Percentiles rank a stretch among this genome's conserved stretches.
Conservation (phyloP, 1,140 invertebrate species). For the Lepidurus arcticus region DNA sequence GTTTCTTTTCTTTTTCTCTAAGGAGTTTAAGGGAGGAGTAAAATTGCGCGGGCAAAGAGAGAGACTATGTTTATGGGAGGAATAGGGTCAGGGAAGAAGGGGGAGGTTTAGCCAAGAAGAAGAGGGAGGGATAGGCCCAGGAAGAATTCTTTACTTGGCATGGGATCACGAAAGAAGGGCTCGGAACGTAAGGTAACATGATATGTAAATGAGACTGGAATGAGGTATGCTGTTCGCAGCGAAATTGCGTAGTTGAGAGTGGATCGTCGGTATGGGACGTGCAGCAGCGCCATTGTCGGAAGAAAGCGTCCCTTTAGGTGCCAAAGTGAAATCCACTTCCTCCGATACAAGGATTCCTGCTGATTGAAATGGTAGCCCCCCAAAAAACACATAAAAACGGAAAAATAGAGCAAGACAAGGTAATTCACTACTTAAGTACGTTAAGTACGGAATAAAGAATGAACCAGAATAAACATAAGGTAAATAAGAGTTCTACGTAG, state of each 20-base stretch:
- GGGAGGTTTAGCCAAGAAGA: neutral
- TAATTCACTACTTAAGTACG: too few species aligned
- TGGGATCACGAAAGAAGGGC: conserved; percentile 13
- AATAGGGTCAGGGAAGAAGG: neutral
- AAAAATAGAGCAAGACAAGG: too few species aligned
- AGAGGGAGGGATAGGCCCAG: neutral
- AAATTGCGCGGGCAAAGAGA: neutral
- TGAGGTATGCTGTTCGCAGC: neutral
- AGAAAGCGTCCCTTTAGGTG: conserved; percentile 3
- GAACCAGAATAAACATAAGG: neutral
- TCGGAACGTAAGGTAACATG: conserved; percentile 19
- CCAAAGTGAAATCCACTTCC: neutral
- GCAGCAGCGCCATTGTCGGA: neutral
- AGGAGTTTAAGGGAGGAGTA: neutral
- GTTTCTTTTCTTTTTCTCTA: neutral
- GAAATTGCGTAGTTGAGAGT: conserved; percentile 4
- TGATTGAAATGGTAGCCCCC: neutral
- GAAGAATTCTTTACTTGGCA: neutral
- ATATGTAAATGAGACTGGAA: conserved; percentile 12
- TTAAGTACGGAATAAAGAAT: neutral
- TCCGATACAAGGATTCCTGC: neutral
- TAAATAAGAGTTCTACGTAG: neutral
- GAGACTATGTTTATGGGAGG: neutral
- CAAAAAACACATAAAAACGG: too few species aligned
- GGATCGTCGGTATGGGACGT: conserved; percentile 4